phyloP scores from a whole-genome alignment of 2,113 vertebrate species.

The Acinonyx jubatus region DNA sequence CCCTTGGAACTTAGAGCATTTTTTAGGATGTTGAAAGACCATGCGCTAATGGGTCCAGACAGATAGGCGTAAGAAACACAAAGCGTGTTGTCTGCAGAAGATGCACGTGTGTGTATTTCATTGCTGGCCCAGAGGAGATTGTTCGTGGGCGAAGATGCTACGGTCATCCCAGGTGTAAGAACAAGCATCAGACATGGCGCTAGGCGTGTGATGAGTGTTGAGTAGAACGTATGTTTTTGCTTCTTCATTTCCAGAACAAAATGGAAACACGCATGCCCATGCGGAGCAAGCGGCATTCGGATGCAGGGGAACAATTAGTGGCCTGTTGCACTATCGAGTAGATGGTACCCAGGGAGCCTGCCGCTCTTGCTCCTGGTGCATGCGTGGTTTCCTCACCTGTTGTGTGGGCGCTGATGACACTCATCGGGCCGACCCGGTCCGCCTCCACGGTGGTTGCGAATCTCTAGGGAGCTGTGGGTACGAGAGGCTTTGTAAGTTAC shows the following conservation, averaged over 20 bases:
- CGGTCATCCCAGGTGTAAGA: neutral
- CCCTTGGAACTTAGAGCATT: neutral
- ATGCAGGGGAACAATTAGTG: neutral
- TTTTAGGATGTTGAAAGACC: neutral
- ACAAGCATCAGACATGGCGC: accelerated
- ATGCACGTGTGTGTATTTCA: neutral
- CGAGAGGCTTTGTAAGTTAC: neutral
- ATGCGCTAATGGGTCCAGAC: neutral
- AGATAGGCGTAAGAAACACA: neutral
- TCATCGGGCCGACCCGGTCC: neutral
- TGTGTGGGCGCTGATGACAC: neutral
- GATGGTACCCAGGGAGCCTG: neutral
- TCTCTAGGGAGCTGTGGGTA: neutral
- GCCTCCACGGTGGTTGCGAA: neutral
- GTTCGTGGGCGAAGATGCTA: too few relatives aligned
- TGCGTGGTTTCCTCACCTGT: neutral
- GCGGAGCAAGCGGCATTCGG: neutral
- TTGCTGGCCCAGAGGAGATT: neutral
- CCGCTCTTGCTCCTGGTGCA: neutral
- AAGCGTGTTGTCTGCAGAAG: neutral
- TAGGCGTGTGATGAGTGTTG: neutral
- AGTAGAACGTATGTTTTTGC: neutral
- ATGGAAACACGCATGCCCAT: neutral
- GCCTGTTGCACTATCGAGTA: neutral
- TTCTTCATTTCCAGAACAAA: neutral